phyloP scores from a whole-genome alignment of 1,140 invertebrate genomes.

The Akabosia matsudoensis region DNA sequence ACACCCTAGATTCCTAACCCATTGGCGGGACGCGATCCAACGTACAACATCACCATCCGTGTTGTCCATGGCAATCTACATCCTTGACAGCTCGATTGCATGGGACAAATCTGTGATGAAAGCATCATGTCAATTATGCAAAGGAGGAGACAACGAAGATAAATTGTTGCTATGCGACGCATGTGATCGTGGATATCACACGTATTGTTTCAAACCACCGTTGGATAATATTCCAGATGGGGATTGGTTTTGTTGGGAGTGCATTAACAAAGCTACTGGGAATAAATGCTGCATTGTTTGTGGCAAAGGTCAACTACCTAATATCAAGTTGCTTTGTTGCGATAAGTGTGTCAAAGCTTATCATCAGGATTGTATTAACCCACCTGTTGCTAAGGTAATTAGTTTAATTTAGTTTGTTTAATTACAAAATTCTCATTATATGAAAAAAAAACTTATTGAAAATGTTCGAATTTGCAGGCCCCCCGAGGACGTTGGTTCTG shows the following conservation, averaged over 20 bases:
- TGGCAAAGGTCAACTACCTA: constrained; percentile 43
- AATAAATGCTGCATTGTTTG: constrained; percentile 71
- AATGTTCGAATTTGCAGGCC: neutral
- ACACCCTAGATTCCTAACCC: constrained; percentile 56
- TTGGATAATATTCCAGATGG: constrained; percentile 94
- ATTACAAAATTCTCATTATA: constrained; percentile 22
- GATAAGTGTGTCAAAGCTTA: constrained; percentile 85
- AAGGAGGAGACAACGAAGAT: constrained; percentile 92
- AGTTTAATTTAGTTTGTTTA: too few species aligned
- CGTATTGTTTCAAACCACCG: constrained; percentile 95
- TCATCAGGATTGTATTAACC: constrained; percentile 87
- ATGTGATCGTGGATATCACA: constrained; percentile 97
- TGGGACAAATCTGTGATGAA: constrained; percentile 99
- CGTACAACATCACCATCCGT: constrained; percentile 81
- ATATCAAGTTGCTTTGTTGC: constrained; percentile 55
- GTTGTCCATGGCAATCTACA: constrained; percentile 82
- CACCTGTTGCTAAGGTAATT: constrained; percentile 70
- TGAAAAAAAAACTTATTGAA: neutral
- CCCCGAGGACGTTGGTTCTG: constrained; percentile 26
- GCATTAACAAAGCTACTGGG: constrained; percentile 90
- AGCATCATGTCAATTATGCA: constrained; percentile 95
- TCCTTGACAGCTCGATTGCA: constrained; percentile 85
- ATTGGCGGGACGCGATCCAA: constrained; percentile 83
- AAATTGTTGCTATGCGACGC: constrained; percentile 91
- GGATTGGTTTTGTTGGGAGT: constrained; percentile 96